Conservation (phyloP, 1,140 invertebrate genomes). For the Drosophila guanche region DNA sequence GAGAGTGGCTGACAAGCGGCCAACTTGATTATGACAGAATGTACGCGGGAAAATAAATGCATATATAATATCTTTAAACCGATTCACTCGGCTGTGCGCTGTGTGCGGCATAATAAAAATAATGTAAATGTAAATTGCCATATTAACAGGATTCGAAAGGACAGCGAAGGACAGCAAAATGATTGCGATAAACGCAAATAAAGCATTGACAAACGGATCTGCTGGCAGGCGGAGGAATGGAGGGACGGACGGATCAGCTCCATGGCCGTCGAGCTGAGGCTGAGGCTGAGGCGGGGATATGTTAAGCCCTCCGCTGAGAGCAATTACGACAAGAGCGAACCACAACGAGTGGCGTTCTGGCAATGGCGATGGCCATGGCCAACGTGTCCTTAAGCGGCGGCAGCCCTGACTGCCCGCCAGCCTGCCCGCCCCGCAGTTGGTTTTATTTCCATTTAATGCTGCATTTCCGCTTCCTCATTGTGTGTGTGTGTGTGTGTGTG, state of each 20-base stretch:
- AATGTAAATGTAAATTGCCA: conserved; percentile 80
- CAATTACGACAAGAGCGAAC: conserved; percentile 65
- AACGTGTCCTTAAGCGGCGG: conserved; percentile 54
- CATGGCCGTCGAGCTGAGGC: neutral
- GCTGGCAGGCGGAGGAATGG: conserved; percentile 22
- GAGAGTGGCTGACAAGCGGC: conserved; percentile 31
- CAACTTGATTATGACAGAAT: conserved; percentile 64
- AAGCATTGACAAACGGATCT: conserved; percentile 68
- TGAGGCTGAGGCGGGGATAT: conserved; percentile 3
- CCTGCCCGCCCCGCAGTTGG: conserved; percentile 19
- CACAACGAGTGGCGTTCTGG: conserved; percentile 31
- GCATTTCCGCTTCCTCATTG: conserved; percentile 68
- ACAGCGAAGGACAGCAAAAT: conserved; percentile 54
- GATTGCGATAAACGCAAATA: conserved; percentile 75
- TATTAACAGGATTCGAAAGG: conserved; percentile 56
- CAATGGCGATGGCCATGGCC: conserved; percentile 11
- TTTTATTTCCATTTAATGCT: conserved; percentile 78
- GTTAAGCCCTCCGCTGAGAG: conserved; percentile 70
- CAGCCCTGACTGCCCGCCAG: neutral
- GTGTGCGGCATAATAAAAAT: conserved; percentile 61
- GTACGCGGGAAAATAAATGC: conserved; percentile 4
- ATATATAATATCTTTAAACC: conserved; percentile 31
- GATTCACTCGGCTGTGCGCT: conserved; percentile 24
- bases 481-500: conserved; percentile 56
- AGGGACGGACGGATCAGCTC: neutral